Percentiles rank a stretch among this genome's conserved stretches.
These are phyloP conservation scores for Larimichthys crocea DNA, from an alignment of 2,113 vertebrate genomes.

Conservation along the genomic window DNA sequence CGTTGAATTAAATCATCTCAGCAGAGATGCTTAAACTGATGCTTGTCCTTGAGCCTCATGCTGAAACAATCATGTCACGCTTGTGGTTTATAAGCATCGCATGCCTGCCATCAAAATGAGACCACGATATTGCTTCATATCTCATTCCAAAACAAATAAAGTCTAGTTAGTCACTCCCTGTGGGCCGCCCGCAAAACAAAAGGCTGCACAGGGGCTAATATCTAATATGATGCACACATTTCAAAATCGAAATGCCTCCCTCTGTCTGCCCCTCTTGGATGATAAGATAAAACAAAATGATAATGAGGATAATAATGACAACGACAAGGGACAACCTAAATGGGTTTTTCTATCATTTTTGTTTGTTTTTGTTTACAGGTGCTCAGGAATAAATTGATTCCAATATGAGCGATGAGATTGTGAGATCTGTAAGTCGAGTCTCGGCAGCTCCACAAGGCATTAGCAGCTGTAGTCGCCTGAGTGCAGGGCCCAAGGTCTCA, in stretches of 20 bases:
- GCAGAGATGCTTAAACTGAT: slow-evolving; percentile 11
- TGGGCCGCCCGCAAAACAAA: slow-evolving; percentile 40
- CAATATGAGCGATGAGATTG: slow-evolving; percentile 11
- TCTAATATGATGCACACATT: slow-evolving; percentile 46
- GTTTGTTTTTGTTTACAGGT: slow-evolving; percentile 24
- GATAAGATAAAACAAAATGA: not conserved
- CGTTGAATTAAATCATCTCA: slow-evolving; percentile 36
- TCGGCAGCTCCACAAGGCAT: slow-evolving; percentile 38
- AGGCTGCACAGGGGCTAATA: slow-evolving; percentile 3
- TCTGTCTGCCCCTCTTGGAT: slow-evolving; percentile 3
- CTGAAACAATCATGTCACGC: slow-evolving; percentile 41
- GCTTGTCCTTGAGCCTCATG: slow-evolving; percentile 38
- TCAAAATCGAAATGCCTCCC: slow-evolving; percentile 21
- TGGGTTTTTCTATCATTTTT: slow-evolving; percentile 1
- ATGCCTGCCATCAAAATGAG: slow-evolving; percentile 46
- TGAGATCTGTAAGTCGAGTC: slow-evolving; percentile 58
- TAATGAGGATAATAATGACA: slow-evolving; percentile 8
- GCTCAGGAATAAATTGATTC: slow-evolving; percentile 18
- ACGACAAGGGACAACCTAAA: slow-evolving; percentile 8
- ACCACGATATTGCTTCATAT: slow-evolving; percentile 51
- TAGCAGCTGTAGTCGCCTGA: slow-evolving; percentile 67
- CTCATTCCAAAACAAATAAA: slow-evolving; percentile 62
- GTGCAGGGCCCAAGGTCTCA: slow-evolving; percentile 51
- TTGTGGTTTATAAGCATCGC: slow-evolving; percentile 5
- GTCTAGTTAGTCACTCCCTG: slow-evolving; percentile 51